Evolutionary conservation across 2,113 vertebrate genomes (phyloP).

Genomic region (Peromyscus californicus): DNA sequence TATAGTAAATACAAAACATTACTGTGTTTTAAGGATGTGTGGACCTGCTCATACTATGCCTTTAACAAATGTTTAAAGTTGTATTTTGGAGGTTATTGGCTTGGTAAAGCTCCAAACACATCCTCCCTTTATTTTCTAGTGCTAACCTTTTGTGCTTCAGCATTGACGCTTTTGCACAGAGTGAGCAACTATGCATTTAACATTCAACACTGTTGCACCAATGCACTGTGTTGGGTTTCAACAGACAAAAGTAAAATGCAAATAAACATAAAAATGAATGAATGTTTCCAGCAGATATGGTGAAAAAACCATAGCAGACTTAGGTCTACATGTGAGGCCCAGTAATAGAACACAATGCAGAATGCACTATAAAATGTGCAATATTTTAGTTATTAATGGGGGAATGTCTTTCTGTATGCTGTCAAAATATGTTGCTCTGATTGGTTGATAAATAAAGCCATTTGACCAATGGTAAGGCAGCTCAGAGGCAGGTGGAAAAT

Average conservation of each 20-base stretch:
- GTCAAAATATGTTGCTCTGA: too few species aligned
- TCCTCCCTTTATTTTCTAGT: constrained; percentile 46
- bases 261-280: constrained; percentile 61
- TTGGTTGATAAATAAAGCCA: too few species aligned
- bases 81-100: constrained; percentile 60
- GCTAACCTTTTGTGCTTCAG: neutral
- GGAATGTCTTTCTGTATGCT: too few species aligned
- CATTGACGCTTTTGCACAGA: neutral
- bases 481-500: too few species aligned
- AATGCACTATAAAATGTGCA: neutral
- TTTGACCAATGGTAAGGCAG: too few species aligned
- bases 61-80: constrained; percentile 75
- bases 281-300: neutral
- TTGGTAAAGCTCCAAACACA: constrained; percentile 70
- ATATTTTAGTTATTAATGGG: neutral
- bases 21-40: constrained; percentile 57
- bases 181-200: neutral
- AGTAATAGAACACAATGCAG: neutral
- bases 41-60: constrained; percentile 55
- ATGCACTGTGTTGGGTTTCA: constrained; percentile 27
- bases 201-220: neutral
- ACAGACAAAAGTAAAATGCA: constrained; percentile 52
- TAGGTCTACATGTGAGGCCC: neutral
- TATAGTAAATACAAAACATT: constrained; percentile 65
- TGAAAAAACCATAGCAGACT: neutral